Evolutionary conservation across 2,797 vertebrate genomes (phyloP), one percentile per base, ranked within the genome.

Genomic region (Siniperca obscura): DNA sequence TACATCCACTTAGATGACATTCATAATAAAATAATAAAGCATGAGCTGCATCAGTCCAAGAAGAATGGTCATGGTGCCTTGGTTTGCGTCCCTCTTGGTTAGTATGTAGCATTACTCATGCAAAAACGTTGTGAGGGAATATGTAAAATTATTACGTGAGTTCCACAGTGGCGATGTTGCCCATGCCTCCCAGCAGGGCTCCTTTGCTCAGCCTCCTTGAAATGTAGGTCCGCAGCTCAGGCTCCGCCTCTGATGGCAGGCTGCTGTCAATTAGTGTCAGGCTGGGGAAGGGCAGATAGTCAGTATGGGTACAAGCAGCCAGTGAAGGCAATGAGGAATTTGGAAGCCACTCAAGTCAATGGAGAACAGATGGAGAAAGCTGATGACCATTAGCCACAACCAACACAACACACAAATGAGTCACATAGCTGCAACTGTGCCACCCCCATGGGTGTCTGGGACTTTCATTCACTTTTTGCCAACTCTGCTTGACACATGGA

Each of bases 131-230:
- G 46, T 40, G 13, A 5, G 14, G 34, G 5, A 25, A 59, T 4
- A 25, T 17, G 52, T 30, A 10, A 55, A 56, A 17, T 6, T 0
- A 62, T 91, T 92, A 99, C 98, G 97, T 98, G 80, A 99, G 96
- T 60, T 97, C 97, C 89, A 98, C 96, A 0, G 97, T 96, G 19
- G 95, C 96, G 38, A 99, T 97, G 75, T 97, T 98, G 52, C 98
- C 98, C 97, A 99, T 98, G 21, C 97, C 97, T 87, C 97, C 97
- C 56, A 99, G 97, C 77, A 98, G 89, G 3, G 97, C 97, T 78
- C 98, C 98, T 90, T 99, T 99, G 53, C 95, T 95, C 76, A 99
- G 95, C 66, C 98, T 96, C 91, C 97, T 97, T 7, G 96, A 96
- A 21, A 99, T 96, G 87, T 98, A 98, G 84, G 95, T 94, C n/a